A percentile compares a stretch with the other conserved stretches of the same genome.
Conservation (phyloP, 2,888 invertebrate species). For the Coenonympha glycerion region DNA sequence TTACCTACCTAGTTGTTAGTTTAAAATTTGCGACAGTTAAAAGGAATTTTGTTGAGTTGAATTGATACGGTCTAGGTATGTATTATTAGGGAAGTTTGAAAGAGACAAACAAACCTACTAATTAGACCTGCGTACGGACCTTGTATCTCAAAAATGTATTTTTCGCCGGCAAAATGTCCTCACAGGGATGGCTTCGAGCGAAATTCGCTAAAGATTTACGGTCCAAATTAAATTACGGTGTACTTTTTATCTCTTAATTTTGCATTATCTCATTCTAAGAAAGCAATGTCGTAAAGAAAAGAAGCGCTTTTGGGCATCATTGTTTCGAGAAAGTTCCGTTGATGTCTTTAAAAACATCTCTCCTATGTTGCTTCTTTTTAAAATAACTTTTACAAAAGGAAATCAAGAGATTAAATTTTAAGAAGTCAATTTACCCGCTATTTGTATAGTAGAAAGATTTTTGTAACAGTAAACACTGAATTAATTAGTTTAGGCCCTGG, state of each 20-base stretch:
- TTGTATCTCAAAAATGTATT: neutral
- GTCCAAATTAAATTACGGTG: slow-evolving; percentile 6
- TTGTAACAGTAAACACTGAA: no score
- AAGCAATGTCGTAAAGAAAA: neutral
- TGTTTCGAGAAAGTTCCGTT: neutral
- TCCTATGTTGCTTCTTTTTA: neutral
- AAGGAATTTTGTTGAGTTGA: no score
- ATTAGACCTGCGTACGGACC: slow-evolving; percentile 2
- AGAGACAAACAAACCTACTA: no score
- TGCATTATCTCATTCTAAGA: slow-evolving; percentile 6
- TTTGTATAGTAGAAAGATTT: no score
- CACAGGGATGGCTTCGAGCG: neutral
- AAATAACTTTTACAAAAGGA: neutral
- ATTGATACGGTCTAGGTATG: no score
- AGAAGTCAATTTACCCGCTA: no score
- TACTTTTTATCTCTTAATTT: slow-evolving; percentile 11
- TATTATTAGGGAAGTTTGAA: no score
- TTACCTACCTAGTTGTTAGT: no score
- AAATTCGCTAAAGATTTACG: slow-evolving; percentile 8
- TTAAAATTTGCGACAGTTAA: no score
- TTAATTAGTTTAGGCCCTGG: no score
- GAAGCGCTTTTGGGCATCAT: neutral
- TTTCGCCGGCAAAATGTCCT: slow-evolving; percentile 2
- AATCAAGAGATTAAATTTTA: neutral
- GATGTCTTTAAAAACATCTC: neutral